Percentiles rank a stretch among this genome's conserved stretches.
Conservation (phyloP, 2,797 vertebrate genomes). For the Leptodactylus fallax region DNA sequence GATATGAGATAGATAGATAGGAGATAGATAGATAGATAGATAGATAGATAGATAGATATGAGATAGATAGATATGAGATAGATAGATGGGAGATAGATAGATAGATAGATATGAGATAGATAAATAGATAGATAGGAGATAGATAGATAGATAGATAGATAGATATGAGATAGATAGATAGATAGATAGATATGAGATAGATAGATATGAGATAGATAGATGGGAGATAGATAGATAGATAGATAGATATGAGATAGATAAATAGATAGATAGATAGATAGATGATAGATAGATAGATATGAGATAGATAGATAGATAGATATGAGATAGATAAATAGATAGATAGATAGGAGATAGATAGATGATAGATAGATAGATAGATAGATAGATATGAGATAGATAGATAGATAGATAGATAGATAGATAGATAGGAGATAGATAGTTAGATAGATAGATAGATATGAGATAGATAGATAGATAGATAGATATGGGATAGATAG, state of each 20-base stretch:
- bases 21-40: not conserved
- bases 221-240: not conserved
- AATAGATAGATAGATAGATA: not conserved
- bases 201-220: not conserved
- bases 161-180: not conserved
- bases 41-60: not conserved
- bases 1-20: too few relatives aligned
- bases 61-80: not conserved
- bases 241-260: not conserved
- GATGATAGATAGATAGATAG: not conserved
- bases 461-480: too few relatives aligned
- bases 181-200: not conserved
- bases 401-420: slow-evolving; percentile 24
- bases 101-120: too few relatives aligned
- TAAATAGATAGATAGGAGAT: too few relatives aligned
- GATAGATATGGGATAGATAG: not conserved
- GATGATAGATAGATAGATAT: not conserved
- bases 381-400: not conserved
- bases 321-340: not conserved
- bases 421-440: not conserved
- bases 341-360: not conserved
- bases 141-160: too few relatives aligned
- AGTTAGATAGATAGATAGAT: not conserved
- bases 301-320: not conserved
- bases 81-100: not conserved